Conservation (phyloP, 2,888 invertebrate genomes). For the Lottia scabra region DNA sequence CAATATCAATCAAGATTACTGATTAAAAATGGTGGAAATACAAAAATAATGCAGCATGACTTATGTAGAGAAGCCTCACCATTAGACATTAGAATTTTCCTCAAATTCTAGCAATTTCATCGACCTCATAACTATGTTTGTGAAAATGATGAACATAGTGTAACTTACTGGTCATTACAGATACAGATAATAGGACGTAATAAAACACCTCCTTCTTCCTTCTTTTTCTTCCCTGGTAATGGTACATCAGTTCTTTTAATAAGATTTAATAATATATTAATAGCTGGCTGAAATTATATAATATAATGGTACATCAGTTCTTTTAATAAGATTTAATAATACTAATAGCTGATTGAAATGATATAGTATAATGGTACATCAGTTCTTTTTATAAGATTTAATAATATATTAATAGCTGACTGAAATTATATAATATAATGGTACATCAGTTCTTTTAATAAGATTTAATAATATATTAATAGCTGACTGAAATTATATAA, state of each 20-base stretch:
- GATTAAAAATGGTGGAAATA: too few relatives aligned
- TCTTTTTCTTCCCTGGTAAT: constrained; percentile 51
- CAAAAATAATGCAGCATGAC: too few relatives aligned
- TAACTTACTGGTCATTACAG: constrained; percentile 92
- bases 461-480: too few relatives aligned
- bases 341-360: constrained; percentile 81
- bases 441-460: too few relatives aligned
- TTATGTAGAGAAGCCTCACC: too few relatives aligned
- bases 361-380: neutral
- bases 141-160: neutral
- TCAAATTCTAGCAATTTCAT: too few relatives aligned
- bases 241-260: constrained; percentile 70
- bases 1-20: too few relatives aligned
- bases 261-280: constrained; percentile 87
- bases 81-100: too few relatives aligned
- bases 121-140: neutral
- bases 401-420: neutral
- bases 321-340: constrained; percentile 81
- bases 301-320: constrained; percentile 41
- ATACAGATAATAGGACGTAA: constrained; percentile 95
- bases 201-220: constrained; percentile 69
- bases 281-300: constrained; percentile 75
- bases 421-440: neutral
- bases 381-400: neutral
- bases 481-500: too few relatives aligned